Evolutionary conservation across 2,113 vertebrate species (phyloP).

Genomic region (Tragelaphus strepsiceros): DNA sequence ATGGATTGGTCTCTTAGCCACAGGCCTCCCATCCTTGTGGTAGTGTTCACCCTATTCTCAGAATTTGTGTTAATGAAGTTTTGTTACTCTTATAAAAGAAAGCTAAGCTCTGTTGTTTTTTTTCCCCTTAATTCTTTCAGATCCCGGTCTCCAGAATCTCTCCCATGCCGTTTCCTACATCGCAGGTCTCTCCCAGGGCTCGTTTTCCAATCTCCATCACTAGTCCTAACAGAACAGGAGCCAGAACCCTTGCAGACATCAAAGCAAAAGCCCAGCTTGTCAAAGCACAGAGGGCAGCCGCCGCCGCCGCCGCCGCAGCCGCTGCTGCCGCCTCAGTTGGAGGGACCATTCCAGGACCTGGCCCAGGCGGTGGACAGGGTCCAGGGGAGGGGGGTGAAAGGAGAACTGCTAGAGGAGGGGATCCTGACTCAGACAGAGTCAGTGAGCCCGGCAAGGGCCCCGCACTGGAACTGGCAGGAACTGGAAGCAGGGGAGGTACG

Average conservation of each 20-base stretch:
- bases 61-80: not conserved
- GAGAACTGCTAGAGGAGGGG: conserved; percentile 42
- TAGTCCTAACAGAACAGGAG: conserved; percentile 91
- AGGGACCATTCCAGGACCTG: conserved; percentile 84
- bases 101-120: conserved; percentile 29
- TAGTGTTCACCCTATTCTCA: not conserved
- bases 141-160: conserved; percentile 92
- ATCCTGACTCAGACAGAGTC: conserved; percentile 51
- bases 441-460: conserved; percentile 27
- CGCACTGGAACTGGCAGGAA: conserved; percentile 80
- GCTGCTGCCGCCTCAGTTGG: conserved; percentile 79
- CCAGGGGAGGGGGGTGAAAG: conserved; percentile 72
- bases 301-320: conserved; percentile 79
- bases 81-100: not conserved
- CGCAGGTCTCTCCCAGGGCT: conserved; percentile 90
- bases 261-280: conserved; percentile 96
- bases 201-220: conserved; percentile 82
- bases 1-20: not conserved
- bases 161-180: conserved; percentile 83
- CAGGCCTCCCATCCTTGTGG: not conserved
- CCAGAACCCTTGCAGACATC: conserved; percentile 96
- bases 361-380: conserved; percentile 86
- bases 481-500: conserved; percentile 84
- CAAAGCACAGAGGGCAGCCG: conserved; percentile 90
- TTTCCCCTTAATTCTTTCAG: conserved; percentile 77